These are phyloP conservation scores for Rafetus swinhoei DNA, from an alignment of 2,113 vertebrate genomes.

Conservation along the genomic window DNA sequence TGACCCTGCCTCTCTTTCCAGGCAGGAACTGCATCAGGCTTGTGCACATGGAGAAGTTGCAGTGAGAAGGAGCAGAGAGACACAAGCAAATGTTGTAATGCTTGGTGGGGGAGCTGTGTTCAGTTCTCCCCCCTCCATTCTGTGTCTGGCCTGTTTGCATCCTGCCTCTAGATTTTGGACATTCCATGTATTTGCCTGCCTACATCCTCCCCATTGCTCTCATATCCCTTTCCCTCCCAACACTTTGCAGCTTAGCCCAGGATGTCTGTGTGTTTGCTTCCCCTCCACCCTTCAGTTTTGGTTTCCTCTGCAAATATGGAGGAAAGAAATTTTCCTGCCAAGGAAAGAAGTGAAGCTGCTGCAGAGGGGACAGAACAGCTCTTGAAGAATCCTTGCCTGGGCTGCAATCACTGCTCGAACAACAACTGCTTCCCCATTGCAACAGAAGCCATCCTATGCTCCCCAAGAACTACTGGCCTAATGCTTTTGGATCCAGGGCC, in stretches of 20 bases:
- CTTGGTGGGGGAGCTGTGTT: neutral
- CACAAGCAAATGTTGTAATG: neutral
- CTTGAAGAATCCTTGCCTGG: neutral
- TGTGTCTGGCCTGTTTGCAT: neutral
- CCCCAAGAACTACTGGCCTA: neutral
- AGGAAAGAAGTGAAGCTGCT: neutral
- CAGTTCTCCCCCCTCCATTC: neutral
- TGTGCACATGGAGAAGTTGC: neutral
- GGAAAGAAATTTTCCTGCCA: neutral
- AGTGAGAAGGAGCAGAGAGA: neutral
- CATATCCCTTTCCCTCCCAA: rapidly evolving
- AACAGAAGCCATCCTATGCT: neutral
- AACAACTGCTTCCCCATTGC: neutral
- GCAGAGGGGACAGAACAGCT: neutral
- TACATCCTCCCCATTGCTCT: no score
- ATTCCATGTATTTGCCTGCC: neutral
- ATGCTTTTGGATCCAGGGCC: rapidly evolving
- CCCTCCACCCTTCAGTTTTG: neutral
- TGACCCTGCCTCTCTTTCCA: neutral
- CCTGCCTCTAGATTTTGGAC: neutral
- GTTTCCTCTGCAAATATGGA: neutral
- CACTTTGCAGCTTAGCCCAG: neutral
- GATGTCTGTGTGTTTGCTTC: neutral
- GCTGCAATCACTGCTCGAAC: neutral
- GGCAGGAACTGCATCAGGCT: neutral